These are phyloP conservation scores for Procambarus virginalis DNA, from an alignment of 1,140 invertebrate species.

Conservation along the genomic window DNA sequence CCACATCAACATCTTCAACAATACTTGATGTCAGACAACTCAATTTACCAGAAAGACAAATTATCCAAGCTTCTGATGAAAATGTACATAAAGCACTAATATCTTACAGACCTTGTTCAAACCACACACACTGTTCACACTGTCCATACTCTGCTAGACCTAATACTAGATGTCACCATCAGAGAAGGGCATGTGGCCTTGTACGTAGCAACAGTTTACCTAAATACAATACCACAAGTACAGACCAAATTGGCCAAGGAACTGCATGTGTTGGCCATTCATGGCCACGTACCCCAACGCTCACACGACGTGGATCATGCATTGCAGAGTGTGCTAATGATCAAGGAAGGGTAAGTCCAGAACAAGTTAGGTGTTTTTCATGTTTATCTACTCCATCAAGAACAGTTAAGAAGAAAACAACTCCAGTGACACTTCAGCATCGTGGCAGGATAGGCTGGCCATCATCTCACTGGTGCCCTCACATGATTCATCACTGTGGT, in stretches of 20 bases:
- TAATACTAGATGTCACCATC: neutral
- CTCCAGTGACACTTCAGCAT: neutral
- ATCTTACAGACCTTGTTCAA: neutral
- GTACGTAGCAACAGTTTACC: conserved; percentile 2
- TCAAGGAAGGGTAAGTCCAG: neutral
- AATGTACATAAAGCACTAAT: neutral
- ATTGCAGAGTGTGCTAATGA: neutral
- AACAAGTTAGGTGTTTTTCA: neutral
- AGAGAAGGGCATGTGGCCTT: neutral
- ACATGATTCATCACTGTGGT: neutral
- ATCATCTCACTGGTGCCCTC: neutral
- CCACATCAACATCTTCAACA: neutral
- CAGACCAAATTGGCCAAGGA: neutral
- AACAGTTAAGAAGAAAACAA: neutral
- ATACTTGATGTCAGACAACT: neutral
- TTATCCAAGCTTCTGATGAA: neutral
- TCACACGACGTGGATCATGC: neutral
- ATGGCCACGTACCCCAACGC: neutral
- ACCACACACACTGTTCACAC: neutral
- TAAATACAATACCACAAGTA: neutral
- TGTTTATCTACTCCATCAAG: neutral
- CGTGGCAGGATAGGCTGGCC: neutral
- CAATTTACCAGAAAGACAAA: neutral
- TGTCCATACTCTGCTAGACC: neutral
- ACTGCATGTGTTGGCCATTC: neutral